phyloP scores from a whole-genome alignment of 2,888 invertebrate genomes.

The Calliopum simillimum region DNA sequence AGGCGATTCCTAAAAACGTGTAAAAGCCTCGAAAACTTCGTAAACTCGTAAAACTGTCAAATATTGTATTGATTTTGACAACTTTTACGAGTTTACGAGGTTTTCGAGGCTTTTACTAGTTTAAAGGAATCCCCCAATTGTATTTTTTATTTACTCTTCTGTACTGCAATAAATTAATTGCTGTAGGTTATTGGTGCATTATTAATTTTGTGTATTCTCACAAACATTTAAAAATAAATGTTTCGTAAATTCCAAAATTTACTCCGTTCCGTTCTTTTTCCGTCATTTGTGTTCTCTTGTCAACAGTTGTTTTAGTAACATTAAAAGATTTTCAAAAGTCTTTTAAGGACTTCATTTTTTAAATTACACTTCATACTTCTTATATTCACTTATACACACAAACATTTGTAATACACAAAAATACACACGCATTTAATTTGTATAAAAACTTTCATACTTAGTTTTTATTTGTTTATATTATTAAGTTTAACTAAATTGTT shows the following conservation, averaged over 20 bases:
- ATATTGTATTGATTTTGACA: no score
- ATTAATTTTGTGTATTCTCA: not conserved
- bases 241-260: not conserved
- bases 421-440: not conserved
- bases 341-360: no score
- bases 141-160: not conserved
- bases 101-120: no score
- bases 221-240: not conserved
- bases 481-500: no score
- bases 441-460: not conserved
- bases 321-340: no score
- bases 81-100: no score
- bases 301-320: no score
- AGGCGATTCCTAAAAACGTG: no score
- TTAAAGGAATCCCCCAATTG: no score
- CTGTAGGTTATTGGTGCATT: conserved; percentile 48
- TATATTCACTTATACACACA: not conserved
- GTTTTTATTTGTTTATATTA: not conserved
- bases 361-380: no score
- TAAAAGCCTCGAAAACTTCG: no score
- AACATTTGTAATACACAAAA: not conserved
- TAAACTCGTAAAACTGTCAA: no score
- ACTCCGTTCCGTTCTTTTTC: conserved; percentile 6
- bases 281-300: not conserved
- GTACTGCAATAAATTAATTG: conserved; percentile 33